A percentile compares a stretch with the other conserved stretches of the same genome.
These are phyloP conservation scores for Mythimna ferrago DNA, from an alignment of 2,888 invertebrate species.

Conservation along the genomic window DNA sequence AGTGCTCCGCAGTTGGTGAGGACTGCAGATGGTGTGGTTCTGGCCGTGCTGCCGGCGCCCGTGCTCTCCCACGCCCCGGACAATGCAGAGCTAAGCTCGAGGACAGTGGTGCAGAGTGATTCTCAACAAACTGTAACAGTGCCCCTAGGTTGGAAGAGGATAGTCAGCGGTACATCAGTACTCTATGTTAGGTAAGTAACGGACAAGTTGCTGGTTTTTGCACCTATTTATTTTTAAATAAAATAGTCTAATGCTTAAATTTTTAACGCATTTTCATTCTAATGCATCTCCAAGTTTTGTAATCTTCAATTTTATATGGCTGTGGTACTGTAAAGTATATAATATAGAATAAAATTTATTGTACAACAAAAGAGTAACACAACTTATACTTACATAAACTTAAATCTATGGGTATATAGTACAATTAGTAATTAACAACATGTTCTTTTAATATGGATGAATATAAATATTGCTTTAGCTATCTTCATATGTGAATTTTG, in stretches of 20 bases:
- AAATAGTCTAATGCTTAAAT: background rate
- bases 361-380: no score
- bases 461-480: background rate
- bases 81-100: constrained; percentile 76
- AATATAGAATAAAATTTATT: no score
- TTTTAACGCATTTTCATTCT: no score
- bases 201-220: background rate
- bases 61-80: constrained; percentile 75
- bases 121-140: constrained; percentile 84
- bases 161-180: constrained; percentile 84
- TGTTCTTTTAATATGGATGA: background rate
- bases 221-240: background rate
- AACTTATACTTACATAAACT: no score
- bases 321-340: no score
- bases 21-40: constrained; percentile 86
- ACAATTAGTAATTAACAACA: background rate
- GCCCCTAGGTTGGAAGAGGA: constrained; percentile 89
- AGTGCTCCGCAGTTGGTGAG: constrained; percentile 83
- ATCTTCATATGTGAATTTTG: background rate
- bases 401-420: no score
- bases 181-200: constrained; percentile 83
- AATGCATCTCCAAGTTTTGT: no score
- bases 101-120: constrained; percentile 82
- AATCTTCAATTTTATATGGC: no score
- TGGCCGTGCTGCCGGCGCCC: constrained; percentile 84